A percentile compares a stretch with the other conserved stretches of the same genome.
These are phyloP conservation scores for Macrotus californicus DNA, from an alignment of 2,113 vertebrate species.

Conservation along the genomic window DNA sequence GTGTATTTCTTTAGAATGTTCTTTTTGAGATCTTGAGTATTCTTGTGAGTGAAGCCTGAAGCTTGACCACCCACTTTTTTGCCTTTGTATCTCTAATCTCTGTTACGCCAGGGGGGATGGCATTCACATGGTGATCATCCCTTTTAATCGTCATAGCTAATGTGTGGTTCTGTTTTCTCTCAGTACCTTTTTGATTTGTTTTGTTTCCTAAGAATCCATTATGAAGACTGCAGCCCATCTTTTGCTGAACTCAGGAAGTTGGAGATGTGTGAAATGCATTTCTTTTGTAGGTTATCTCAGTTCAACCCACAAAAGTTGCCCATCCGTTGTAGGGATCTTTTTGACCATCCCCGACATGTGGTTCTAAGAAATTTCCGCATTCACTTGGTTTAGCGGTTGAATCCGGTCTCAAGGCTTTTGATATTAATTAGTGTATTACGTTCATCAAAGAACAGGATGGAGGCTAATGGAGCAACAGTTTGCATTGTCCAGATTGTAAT, in stretches of 20 bases:
- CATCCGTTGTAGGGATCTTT: slow-evolving; percentile 1
- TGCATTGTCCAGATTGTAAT: slow-evolving; percentile 34
- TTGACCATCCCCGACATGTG: not conserved
- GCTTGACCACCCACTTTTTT: not conserved
- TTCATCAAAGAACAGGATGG: slow-evolving; percentile 49
- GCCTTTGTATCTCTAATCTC: not conserved
- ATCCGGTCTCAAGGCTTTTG: slow-evolving; percentile 25
- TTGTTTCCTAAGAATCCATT: slow-evolving; percentile 27
- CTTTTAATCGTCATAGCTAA: not conserved
- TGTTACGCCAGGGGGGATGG: not conserved
- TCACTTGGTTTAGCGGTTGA: slow-evolving; percentile 41
- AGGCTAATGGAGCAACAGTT: slow-evolving; percentile 54
- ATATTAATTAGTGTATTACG: slow-evolving; percentile 57
- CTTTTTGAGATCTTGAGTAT: not conserved
- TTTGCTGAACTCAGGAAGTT: not conserved
- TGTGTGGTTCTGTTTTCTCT: not conserved
- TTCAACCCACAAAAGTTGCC: not conserved
- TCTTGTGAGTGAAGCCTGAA: not conserved
- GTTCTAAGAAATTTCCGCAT: slow-evolving; percentile 37
- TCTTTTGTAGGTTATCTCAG: slow-evolving; percentile 9
- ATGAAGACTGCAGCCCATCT: not conserved
- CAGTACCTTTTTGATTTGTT: slow-evolving; percentile 41
- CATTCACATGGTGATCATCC: not conserved
- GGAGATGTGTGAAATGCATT: slow-evolving; percentile 8
- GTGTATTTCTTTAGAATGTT: not conserved